phyloP scores from a whole-genome alignment of 2,113 vertebrate species.

The Myodes glareolus region DNA sequence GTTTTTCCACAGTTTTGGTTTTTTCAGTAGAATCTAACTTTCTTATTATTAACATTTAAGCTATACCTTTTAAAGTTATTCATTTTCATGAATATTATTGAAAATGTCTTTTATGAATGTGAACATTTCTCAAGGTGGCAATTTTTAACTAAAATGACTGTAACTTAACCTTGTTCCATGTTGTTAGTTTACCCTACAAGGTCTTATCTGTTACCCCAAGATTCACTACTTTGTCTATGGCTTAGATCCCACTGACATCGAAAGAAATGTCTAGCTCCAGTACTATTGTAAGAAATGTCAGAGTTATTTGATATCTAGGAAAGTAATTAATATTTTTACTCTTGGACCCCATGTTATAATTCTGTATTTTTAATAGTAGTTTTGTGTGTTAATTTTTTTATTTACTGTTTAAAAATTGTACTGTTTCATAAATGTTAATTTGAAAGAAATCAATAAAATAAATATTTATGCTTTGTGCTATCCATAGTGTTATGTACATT shows the following conservation, averaged over 20 bases:
- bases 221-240: not conserved
- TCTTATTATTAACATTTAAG: not conserved
- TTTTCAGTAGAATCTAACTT: not conserved
- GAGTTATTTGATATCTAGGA: not conserved
- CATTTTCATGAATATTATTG: not conserved
- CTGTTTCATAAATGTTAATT: not conserved
- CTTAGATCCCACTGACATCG: not conserved
- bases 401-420: not conserved
- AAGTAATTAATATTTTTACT: not conserved
- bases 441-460: not conserved
- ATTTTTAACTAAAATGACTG: not conserved
- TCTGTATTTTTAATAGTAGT: not conserved
- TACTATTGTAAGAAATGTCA: not conserved
- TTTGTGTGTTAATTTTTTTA: not conserved
- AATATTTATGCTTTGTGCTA: not conserved
- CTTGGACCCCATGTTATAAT: not conserved
- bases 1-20: not conserved
- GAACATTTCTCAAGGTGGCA: not conserved
- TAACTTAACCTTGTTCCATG: not conserved
- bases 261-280: not conserved
- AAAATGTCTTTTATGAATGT: not conserved
- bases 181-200: not conserved
- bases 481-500: not conserved
- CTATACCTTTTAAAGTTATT: not conserved
- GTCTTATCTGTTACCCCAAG: not conserved